Evolutionary conservation across 2,888 invertebrate genomes (phyloP), one percentile per base, ranked within the genome.

Genomic region (Elysia crispata): DNA sequence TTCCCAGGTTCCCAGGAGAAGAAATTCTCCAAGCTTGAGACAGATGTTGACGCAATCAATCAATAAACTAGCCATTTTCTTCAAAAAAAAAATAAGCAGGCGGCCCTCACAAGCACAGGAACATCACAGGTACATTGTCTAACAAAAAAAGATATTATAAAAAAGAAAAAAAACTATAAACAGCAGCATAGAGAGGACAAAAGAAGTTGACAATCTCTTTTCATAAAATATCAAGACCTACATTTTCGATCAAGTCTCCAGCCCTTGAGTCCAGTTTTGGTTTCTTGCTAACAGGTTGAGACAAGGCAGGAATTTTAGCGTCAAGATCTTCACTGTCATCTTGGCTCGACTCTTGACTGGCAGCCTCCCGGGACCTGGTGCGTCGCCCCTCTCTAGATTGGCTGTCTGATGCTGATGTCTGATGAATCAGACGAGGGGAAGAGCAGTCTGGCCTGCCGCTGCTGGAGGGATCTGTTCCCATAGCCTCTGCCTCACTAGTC

Each of bases 401-500:
- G 54, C 66, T 31, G 41, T 79, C 79, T 11, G 67, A 67, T 6
- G 13, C 18, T 0, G 74, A 31, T 31, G 30, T 11, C 70, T 77
- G 70, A 18, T 70, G 69, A 20, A 60, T 60, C 30, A 60, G 33
- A 60, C n/a, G 60, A 5, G 18, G 13, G 50, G 31, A 25, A 70
- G 62, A 20, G 54, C 31, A 41, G 75, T 67, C 6, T 54, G 54
- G 13, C 20, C 54, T 54, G 60, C 67, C 30, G 67, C 30, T 25
- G 64, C 60, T 30, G 69, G 76, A 23, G 76, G 76, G 15, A 25
- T 79, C 67, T 23, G 74, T 70, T 13, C 75, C 79, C 33, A 79
- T 76, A 23, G 81, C 84, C 50, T 90, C 89, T 23, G 88, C 87
- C 79, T 89, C 89, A 85, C 89, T 89, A 18, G 86, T 86, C 30